phyloP scores from a whole-genome alignment of 2,113 vertebrate species.

The Mus musculus region GRCm39 chr6:86535001-86535500 shows the following conservation, averaged over 20 bases:
- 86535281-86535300: not conserved
- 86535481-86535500: not conserved
- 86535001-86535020: too few species aligned
- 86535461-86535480: not conserved
- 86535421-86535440: not conserved
- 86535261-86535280: not conserved
- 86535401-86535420: not conserved
- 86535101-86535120: too few species aligned
- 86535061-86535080: too few species aligned
- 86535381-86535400: too few species aligned
- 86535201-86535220: not conserved
- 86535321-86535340: not conserved
- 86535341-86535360: too few species aligned
- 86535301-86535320: not conserved
- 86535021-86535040: too few species aligned
- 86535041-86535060: too few species aligned
- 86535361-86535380: too few species aligned
- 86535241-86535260: not conserved
- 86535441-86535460: not conserved
- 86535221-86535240: not conserved
- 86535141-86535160: not conserved
- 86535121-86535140: too few species aligned
- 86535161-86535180: slow-evolving; percentile 9
- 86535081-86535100: too few species aligned
- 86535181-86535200: not conserved